Conservation (phyloP, 37 sponge, comb jelly and placozoan genomes). For the Theonella swinhoei region DNA sequence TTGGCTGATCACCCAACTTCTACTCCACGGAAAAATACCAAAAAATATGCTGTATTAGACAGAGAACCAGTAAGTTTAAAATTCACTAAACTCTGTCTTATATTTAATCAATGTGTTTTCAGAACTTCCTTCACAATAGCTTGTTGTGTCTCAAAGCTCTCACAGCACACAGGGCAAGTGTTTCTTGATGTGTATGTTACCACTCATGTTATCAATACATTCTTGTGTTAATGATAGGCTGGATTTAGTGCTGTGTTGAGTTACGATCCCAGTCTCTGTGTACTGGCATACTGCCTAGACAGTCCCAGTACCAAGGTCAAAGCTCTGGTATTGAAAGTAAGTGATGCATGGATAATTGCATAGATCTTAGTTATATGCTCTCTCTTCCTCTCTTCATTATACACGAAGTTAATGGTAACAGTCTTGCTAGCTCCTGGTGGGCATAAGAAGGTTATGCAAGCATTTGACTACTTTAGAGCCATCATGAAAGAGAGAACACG, state of each 20-base stretch:
- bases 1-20: conserved; percentile 45
- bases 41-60: conserved; percentile 51
- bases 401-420: conserved; percentile 61
- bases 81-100: not conserved
- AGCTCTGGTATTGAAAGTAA: conserved; percentile 70
- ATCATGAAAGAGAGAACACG: conserved; percentile 53
- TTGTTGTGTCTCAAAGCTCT: conserved; percentile 80
- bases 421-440: conserved; percentile 77
- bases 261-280: conserved; percentile 65
- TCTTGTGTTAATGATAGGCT: conserved; percentile 35
- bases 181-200: not conserved
- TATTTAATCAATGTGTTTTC: not conserved
- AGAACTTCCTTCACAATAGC: conserved; percentile 56
- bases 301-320: conserved; percentile 27
- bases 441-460: conserved; percentile 65
- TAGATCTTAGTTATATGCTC: not conserved
- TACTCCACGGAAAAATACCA: conserved; percentile 55
- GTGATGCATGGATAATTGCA: too few relatives aligned
- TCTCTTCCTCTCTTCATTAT: not conserved
- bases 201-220: not conserved
- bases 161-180: conserved; percentile 71
- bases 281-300: conserved; percentile 53
- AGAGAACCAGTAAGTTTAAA: conserved; percentile 64
- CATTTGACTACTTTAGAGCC: conserved; percentile 63
- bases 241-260: conserved; percentile 79